Evolutionary conservation across 2,888 invertebrate species (phyloP).

Genomic region (Drosophila prolongata): DNA sequence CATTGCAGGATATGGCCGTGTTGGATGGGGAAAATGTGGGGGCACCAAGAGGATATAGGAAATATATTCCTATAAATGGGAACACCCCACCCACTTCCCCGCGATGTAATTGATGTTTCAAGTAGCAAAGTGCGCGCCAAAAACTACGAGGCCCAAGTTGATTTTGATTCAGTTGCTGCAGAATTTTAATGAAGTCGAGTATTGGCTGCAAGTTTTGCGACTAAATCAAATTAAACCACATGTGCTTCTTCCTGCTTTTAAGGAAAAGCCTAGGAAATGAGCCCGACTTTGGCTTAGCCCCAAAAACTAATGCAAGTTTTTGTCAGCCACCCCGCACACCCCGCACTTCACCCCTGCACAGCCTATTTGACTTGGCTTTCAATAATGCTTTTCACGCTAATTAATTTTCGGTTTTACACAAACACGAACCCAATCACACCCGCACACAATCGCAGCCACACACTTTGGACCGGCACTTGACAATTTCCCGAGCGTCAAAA

Average conservation of each 20-base stretch:
- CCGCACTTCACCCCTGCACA: constrained; percentile 6
- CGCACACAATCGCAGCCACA: constrained; percentile 20
- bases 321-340: constrained; percentile 10
- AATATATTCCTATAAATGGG: constrained; percentile 49
- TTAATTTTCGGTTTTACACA: constrained; percentile 76
- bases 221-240: constrained; percentile 77
- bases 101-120: constrained; percentile 78
- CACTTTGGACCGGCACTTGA: constrained; percentile 40
- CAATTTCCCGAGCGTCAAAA: constrained; percentile 66
- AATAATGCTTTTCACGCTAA: constrained; percentile 83
- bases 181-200: constrained; percentile 77
- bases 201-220: constrained; percentile 71
- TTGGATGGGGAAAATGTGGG: constrained; percentile 1
- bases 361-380: constrained; percentile 59
- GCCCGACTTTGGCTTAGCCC: constrained; percentile 44
- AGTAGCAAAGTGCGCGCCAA: constrained; percentile 76
- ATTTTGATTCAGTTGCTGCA: constrained; percentile 75
- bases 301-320: constrained; percentile 76
- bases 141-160: constrained; percentile 69
- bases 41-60: constrained; percentile 40
- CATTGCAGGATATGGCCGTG: constrained; percentile 33
- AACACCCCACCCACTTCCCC: constrained; percentile 7
- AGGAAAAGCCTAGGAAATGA: constrained; percentile 59
- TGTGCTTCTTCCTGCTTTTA: constrained; percentile 24
- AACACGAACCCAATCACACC: constrained; percentile 42